Base-by-base conservation (phyloP, 2,113 vertebrate genomes). In the Axis porcinus region DNA sequence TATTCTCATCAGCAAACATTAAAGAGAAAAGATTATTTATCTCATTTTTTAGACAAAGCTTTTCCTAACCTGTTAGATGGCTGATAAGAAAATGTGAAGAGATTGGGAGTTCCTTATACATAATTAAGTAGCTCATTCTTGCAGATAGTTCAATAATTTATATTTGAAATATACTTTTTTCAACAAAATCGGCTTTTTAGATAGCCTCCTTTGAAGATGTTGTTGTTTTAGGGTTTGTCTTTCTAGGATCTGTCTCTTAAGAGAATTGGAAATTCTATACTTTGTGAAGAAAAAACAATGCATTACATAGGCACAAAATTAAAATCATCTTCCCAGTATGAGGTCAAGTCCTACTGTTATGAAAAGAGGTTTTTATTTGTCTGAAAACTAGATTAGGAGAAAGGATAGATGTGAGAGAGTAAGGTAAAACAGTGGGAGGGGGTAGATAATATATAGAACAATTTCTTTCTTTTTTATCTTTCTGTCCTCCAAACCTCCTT, bases 71-170 rank as follows among this genome's bases (percentile, higher is more conserved):
- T 96, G 91, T 96, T 97, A 97, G 95, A 58, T 97, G 86, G 40
- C 96, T 96, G 94, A 92, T 97, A 97, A 96, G 93, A 96, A 98
- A 98, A 98, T 97, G 57, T 97, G 95, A 96, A 97, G 94, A 97
- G 94, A 98, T 95, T 98, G 76, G 93, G 79, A 97, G 94, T 94
- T 95, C 97, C 97, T 98, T 97, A 98, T 98, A 96, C 96, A 98
- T 98, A 98, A 98, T 98, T 97, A 98, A 98, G 78, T 93, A 98
- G 92, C 87, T 97, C 96, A 94, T 98, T 98, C 96, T 98, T 97
- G 89, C 97, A 98, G 95, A 97, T 97, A 97, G 78, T 97, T 98
- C 94, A 98, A 98, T 98, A 97, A 98, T 98, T 98, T 97, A 98
- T 98, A 88, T 94, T 97, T 97, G 97, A 97, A 97, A 98, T 98